These are phyloP conservation scores for Jacana jacana DNA, from an alignment of 2,113 vertebrate species.

Conservation along the genomic window DNA sequence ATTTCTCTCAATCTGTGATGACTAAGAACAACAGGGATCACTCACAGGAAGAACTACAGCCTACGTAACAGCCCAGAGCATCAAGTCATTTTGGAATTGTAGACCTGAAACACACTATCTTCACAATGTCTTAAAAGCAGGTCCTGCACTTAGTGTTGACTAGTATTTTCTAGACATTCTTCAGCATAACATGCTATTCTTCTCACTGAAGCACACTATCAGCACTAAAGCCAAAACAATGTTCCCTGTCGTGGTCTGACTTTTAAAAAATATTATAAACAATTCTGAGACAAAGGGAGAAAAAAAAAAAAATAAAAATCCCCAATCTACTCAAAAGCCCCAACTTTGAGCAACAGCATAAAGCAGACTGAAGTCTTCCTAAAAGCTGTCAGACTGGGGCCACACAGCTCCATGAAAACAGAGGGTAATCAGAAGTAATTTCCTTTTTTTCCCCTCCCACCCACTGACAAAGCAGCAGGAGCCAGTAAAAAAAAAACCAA, in stretches of 20 bases:
- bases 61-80: background rate
- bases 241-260: background rate
- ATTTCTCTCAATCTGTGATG: background rate
- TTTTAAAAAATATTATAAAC: background rate
- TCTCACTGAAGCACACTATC: background rate
- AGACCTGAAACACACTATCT: conserved; percentile 11
- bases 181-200: background rate
- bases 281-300: background rate
- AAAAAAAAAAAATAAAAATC: background rate
- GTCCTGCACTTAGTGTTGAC: background rate
- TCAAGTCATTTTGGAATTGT: background rate
- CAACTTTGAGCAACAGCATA: background rate
- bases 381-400: background rate
- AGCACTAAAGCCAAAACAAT: conserved; percentile 13
- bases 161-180: conserved; percentile 40
- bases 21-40: background rate
- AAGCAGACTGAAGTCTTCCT: conserved; percentile 34
- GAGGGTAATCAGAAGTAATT: conserved; percentile 70
- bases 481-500: background rate
- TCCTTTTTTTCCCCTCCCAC: conserved; percentile 70
- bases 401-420: conserved; percentile 49
- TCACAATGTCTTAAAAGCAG: background rate
- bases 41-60: background rate
- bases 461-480: conserved; percentile 65
- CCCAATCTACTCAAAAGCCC: background rate